Evolutionary conservation across 2,888 invertebrate species (phyloP).

Genomic region (Parnassius smintheus): DNA sequence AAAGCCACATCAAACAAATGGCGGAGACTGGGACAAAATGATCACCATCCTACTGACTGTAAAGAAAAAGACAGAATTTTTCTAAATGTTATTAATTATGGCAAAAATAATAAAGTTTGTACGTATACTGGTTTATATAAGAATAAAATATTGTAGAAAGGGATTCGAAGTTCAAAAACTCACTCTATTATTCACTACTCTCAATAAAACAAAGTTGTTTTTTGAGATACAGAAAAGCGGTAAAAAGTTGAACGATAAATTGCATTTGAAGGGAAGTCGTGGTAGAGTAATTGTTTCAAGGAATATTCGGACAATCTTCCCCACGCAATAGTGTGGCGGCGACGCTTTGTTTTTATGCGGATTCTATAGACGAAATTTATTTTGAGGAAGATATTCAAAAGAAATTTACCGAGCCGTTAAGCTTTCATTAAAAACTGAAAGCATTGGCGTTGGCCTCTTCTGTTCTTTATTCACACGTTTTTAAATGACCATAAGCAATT

Average conservation of each 20-base stretch:
- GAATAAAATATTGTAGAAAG: no score
- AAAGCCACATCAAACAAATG: no score
- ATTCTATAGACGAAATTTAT: constrained; percentile 14
- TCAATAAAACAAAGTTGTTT: constrained; percentile 21
- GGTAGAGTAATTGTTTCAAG: constrained; percentile 53
- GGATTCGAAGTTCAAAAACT: neutral
- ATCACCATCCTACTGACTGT: no score
- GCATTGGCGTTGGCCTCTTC: neutral
- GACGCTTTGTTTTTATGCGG: constrained; percentile 28
- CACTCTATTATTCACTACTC: constrained; percentile 12
- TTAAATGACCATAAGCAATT: no score
- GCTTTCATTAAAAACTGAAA: constrained; percentile 23
- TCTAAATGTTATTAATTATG: no score
- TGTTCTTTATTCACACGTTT: neutral
- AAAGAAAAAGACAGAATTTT: no score
- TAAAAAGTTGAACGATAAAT: constrained; percentile 62
- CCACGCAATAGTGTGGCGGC: constrained; percentile 27
- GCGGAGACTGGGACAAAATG: no score
- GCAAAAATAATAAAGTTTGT: no score
- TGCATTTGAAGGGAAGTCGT: constrained; percentile 52
- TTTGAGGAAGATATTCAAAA: constrained; percentile 41
- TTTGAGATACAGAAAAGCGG: constrained; percentile 32
- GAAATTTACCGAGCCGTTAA: constrained; percentile 39
- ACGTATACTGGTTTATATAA: no score
- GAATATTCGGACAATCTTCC: constrained; percentile 36